Conservation (phyloP, 2,113 vertebrate genomes). For the Sterrhoptilus dennistouni region DNA sequence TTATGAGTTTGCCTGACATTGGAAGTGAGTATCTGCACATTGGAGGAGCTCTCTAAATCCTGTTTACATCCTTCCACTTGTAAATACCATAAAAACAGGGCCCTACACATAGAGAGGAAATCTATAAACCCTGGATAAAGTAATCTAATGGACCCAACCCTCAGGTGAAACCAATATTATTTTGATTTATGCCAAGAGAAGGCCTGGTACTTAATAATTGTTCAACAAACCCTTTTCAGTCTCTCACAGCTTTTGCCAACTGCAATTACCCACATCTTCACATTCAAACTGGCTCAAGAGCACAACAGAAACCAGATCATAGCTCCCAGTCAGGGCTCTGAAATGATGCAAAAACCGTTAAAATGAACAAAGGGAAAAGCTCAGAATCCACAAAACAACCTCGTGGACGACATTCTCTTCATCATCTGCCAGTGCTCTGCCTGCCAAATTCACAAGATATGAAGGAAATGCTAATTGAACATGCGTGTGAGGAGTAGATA, state of each 20-base stretch:
- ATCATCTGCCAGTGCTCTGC: background rate
- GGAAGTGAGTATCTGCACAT: rapidly evolving
- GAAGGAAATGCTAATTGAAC: slow-evolving; percentile 2
- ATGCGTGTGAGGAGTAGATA: background rate
- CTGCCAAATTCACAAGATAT: background rate
- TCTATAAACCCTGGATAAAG: background rate
- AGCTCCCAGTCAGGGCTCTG: background rate
- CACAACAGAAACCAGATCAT: background rate
- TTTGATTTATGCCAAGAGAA: background rate
- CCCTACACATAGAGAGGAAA: background rate
- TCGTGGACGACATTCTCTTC: background rate
- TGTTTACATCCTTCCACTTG: background rate
- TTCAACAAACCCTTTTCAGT: background rate
- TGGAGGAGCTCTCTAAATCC: background rate
- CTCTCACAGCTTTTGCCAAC: background rate
- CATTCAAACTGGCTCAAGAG: background rate
- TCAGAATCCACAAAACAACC: background rate
- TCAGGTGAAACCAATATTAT: background rate
- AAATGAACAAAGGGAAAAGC: background rate
- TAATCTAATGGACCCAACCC: no score
- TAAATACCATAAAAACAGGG: background rate
- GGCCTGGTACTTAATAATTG: background rate
- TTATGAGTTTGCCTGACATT: background rate
- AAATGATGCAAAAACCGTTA: background rate
- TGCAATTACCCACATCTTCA: background rate